Base-by-base conservation (phyloP, 1,140 invertebrate species). In the Mactra quadrangularis region DNA sequence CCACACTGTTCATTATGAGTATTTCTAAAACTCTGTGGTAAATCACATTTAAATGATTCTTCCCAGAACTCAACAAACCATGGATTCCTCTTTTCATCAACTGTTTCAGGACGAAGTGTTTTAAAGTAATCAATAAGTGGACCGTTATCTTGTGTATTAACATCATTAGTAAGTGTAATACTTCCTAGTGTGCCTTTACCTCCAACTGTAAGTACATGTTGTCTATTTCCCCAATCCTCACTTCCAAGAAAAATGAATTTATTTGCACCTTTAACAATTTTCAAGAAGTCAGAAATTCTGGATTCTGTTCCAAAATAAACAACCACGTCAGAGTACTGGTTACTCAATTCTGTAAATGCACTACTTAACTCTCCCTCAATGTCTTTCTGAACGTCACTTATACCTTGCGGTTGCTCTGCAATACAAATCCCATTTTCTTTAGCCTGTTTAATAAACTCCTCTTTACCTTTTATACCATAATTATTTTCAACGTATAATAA, bases 151-250 rank as follows among this genome's bases (percentile, higher is more conserved):
- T 76, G 50, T 9, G 64, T 77, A 17, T 85, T 19, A 7, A 62
- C 59, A 13, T 62, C 82, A 57, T 89, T 78, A 50, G 88, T 89
- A 6, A 90, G 62, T 25, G 85, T 88, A 53, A 91, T 68, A 29
- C 90, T 87, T 3, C 90, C 90, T 17, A 84, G 35, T 0, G 86
- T 82, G 0, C 84, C 74, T 31, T 84, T 87, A 13, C 72, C 72
- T 0, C 83, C 83, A n/a, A 59, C 66, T 2, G 78, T 25, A 25
- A 87, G 55, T 22, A 90, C 78, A 9, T 86, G 64, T 4, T 71
- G 93, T 86, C 96, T 95, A 71, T 95, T 95, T 13, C 96, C 96
- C 96, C 96, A 96, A 0, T 96, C 96, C 88, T 97, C 96, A 83
- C 95, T 96, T 1, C 95, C 96, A 13, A 97, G 94, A 95, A 96